Conservation (phyloP, 2,888 invertebrate species). For the Ptilodon capucinus region DNA sequence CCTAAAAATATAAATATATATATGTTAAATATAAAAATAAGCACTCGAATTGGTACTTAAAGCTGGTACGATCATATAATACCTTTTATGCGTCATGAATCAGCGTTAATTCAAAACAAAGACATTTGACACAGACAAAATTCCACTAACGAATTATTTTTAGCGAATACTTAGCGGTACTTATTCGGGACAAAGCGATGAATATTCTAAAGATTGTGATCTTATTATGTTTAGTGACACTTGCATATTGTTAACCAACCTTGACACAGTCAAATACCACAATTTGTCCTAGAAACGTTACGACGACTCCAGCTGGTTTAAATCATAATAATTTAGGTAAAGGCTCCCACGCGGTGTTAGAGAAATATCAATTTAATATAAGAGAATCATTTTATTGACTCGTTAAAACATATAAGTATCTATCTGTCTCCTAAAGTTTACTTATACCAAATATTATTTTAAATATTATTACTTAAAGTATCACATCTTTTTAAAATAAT, state of each 20-base stretch:
- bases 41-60: too few species aligned
- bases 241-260: slow-evolving; percentile 33
- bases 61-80: too few species aligned
- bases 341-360: slow-evolving; percentile 6
- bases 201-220: neutral
- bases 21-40: too few species aligned
- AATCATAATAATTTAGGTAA: slow-evolving; percentile 17
- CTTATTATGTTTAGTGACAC: neutral
- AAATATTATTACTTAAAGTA: neutral
- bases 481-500: neutral
- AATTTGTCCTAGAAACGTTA: slow-evolving; percentile 60
- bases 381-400: neutral
- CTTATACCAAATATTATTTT: neutral
- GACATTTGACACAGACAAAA: slow-evolving; percentile 8
- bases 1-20: too few species aligned
- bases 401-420: neutral
- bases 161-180: neutral
- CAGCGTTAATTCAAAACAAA: neutral
- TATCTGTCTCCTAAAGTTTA: neutral
- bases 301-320: slow-evolving; percentile 31
- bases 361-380: neutral
- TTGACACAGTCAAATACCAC: slow-evolving; percentile 61
- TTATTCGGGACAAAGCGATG: too few species aligned
- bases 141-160: neutral
- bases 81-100: neutral